These are phyloP conservation scores for Parasteatoda lunata DNA, from an alignment of 2,888 invertebrate species.

Conservation along the genomic window DNA sequence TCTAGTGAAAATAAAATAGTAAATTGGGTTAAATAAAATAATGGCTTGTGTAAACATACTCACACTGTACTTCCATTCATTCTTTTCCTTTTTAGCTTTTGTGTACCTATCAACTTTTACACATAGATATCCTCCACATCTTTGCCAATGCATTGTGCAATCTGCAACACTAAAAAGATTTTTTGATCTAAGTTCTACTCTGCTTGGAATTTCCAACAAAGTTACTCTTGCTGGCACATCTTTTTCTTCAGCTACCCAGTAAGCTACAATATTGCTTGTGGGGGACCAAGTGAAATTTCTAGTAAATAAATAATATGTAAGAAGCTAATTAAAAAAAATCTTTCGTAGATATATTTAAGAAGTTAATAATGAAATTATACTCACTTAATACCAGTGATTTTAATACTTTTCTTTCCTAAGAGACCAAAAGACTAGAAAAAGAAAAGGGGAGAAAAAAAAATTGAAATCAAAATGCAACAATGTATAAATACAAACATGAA, in stretches of 20 bases:
- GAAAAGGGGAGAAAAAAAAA: background rate
- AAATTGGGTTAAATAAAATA: too few species aligned
- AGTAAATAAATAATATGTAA: slow-evolving; percentile 74
- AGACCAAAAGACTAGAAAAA: slow-evolving; percentile 86
- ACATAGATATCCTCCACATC: slow-evolving; percentile 96
- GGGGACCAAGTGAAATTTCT: slow-evolving; percentile 99
- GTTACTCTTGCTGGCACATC: slow-evolving; percentile 97
- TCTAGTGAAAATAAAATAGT: too few species aligned
- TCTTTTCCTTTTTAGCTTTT: slow-evolving; percentile 87
- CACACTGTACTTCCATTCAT: slow-evolving; percentile 93
- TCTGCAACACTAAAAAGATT: slow-evolving; percentile 98
- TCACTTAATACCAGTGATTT: slow-evolving; percentile 77
- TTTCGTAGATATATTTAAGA: background rate
- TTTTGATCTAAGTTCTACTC: slow-evolving; percentile 90
- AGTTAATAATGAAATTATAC: slow-evolving; percentile 37
- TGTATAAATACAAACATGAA: too few species aligned
- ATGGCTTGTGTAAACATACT: slow-evolving; percentile 71
- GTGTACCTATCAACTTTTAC: slow-evolving; percentile 93
- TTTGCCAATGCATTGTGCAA: slow-evolving; percentile 99
- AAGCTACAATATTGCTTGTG: slow-evolving; percentile 94
- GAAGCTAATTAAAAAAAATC: background rate
- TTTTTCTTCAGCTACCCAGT: slow-evolving; percentile 96
- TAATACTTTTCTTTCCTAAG: slow-evolving; percentile 94
- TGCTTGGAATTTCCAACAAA: slow-evolving; percentile 90
- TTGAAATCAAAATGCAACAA: too few species aligned